Evolutionary conservation across 2,113 vertebrate genomes (phyloP), one percentile per base, ranked within the genome.

Genomic region (Salvelinus namaycush): DNA sequence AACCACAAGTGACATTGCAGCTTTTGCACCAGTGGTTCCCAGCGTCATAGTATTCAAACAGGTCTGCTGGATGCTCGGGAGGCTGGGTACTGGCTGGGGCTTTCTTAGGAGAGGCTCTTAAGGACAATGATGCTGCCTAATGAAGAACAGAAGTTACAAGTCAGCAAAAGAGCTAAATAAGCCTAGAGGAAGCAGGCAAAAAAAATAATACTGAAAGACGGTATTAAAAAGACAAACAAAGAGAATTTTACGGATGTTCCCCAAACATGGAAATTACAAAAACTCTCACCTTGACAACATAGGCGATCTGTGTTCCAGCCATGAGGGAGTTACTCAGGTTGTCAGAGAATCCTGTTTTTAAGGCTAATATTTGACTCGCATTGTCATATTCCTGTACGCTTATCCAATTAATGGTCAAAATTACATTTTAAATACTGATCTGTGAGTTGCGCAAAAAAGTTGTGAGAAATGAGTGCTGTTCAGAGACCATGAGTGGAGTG

Each of bases 11-110:
- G 83, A 94, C 90, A 77, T 97, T 98, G 91, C 98, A 99, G 92
- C 94, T 94, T 93, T 97, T 96, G 90, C 98, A 99, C 97, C 97
- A 99, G 90, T 99, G 97, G 86, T 94, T 97, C 85, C 97, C 97
- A 73, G 96, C 95, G 75, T 99, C 98, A 27, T 98, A 99, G 93
- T 98, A 99, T 67, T 99, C 96, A 91, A 97, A 98, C 3, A 92
- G 90, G 76, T 93, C 93, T 12, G 84, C 78, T 59, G 91, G 66
- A 48, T 89, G 93, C 14, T 87, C 73, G 39, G 81, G 87, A 44
- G 87, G 85, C 67, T 92, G 89, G 3, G 88, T 72, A 75, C 87
- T 77, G 81, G 88, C 85, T 14, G 87, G 76, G 76, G 81, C 87
- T 20, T 91, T 92, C 4, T 44, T 44, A 51, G 79, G 84, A 76